Evolutionary conservation across 2,797 vertebrate species (phyloP), one percentile per base, ranked within the genome.

Genomic region (Emys orbicularis): DNA sequence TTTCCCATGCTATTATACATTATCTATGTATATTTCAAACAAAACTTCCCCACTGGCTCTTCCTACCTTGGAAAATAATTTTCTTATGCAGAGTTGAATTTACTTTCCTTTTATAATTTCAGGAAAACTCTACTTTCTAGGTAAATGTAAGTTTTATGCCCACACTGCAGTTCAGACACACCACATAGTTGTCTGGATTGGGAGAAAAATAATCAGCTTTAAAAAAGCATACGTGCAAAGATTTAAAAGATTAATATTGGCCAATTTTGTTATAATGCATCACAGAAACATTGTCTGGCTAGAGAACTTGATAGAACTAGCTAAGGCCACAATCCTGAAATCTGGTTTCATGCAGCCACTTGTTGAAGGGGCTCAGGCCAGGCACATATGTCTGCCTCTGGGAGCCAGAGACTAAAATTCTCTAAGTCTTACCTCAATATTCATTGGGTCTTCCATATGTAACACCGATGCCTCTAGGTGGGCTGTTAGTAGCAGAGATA

Each of bases 331-430:
- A 4, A 7, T 13, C 81, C 49, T 37, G 50, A 2, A 56, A 18
- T 8, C 18, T 1, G 11, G 2, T 7, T 2, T 15, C 19, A 72
- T 37, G 65, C 37, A 12, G 41, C 5, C 2, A 41, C 19, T 37
- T 72, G 37, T 25, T n/a, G 19, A 72, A 72, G 65, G 10, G 65
- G n/a, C n/a, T 41, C n/a, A 21, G 18, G 19, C 10, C n/a, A 72
- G 18, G n/a, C n/a, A 72, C n/a, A 72, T 41, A 37, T 37, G 18
- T 72, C n/a, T 41, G 65, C 19, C 19, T 72, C n/a, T 41, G 65
- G 4, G 3, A 23, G n/a, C 3, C 2, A 29, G 4, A 82, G 21
- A 52, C 44, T 79, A 76, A 79, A 68, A 12, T 6, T 76, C 23
- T 31, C 2, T 27, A 87, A 29, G 5, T 47, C 57, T 93, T 29